Percentiles rank a stretch among this genome's conserved stretches.
phyloP scores from a whole-genome alignment of 2,888 invertebrate species.

The Tinea pellionella region DNA sequence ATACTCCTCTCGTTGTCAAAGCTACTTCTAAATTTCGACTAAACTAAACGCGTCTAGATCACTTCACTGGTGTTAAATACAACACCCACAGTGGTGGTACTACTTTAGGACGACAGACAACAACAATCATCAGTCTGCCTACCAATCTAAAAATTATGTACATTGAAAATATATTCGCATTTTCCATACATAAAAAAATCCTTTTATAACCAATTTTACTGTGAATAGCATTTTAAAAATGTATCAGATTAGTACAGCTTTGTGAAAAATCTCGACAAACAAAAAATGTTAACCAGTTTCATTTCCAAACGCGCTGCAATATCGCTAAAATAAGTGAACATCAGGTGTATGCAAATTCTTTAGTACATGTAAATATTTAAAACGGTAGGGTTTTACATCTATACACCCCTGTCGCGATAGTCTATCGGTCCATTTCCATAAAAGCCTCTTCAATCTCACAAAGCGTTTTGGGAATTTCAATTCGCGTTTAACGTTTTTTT shows the following conservation, averaged over 20 bases:
- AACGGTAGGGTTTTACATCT: slow-evolving; percentile 34
- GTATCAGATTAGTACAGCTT: not conserved
- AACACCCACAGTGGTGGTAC: too few species aligned
- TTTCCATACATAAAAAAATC: too few species aligned
- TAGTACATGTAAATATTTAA: slow-evolving; percentile 55
- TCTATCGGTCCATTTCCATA: slow-evolving; percentile 64
- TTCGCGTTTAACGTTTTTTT: slow-evolving; percentile 50
- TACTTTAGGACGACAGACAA: too few species aligned
- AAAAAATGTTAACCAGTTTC: too few species aligned
- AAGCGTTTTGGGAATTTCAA: slow-evolving; percentile 66
- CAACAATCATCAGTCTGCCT: too few species aligned
- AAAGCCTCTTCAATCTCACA: slow-evolving; percentile 68
- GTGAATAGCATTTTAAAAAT: not conserved
- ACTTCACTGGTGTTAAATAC: too few species aligned
- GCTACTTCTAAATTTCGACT: too few species aligned
- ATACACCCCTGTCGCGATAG: slow-evolving; percentile 27
- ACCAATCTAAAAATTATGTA: too few species aligned
- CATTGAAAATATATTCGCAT: too few species aligned
- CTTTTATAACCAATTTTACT: not conserved
- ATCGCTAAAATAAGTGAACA: slow-evolving; percentile 11
- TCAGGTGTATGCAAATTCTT: slow-evolving; percentile 2
- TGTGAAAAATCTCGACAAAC: not conserved
- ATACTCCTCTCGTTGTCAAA: too few species aligned
- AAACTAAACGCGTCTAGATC: too few species aligned
- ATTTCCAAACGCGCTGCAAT: too few species aligned